Evolutionary conservation across 2,888 invertebrate species (phyloP), one percentile per base, ranked within the genome.

Genomic region (Antheraea yamamai): DNA sequence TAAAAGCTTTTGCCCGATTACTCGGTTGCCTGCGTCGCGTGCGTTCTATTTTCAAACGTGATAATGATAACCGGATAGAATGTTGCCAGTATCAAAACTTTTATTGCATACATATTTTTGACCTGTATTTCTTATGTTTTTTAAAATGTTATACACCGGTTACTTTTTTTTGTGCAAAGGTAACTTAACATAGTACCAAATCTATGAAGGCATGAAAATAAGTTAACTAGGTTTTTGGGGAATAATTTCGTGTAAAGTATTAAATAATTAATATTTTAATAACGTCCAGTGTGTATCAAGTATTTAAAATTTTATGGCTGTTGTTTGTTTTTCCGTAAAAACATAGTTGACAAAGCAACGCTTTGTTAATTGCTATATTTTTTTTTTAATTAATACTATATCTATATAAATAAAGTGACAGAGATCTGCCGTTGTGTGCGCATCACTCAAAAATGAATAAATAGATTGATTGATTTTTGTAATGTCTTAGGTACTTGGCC

Each of bases 11-110:
- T 91, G 92, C 88, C 89, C 93, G 94, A 94, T 94, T 94, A 94
- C 93, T 91, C 89, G 91, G 87, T 86, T 88, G 92, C 90, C 88
- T 89, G 90, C 89, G 87, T 94, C 91, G 94, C 93, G 93, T 93
- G 94, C 92, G 93, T 93, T 93, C 93, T 91, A 92, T 93, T 93
- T 93, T 91, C 91, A 90, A 92, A 93, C 89, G 93, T 92, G 93
- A 92, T 94, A 93, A 93, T 93, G 93, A 92, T 93, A 93, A 93
- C 91, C 90, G 92, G 90, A 90, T 92, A 89, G 89, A 85, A 79
- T 78, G 82, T 78, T 80, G 78, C 80, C 77, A 78, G 81, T 79
- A 30, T 79, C 76, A 75, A 79, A 79, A 73, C 74, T 74, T 64
- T 81, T 79, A 82, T 78, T 66, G 16, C 26, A 66, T 66, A 30